Base-by-base conservation (phyloP, 2,797 vertebrate genomes). In the Salmo trutta region DNA sequence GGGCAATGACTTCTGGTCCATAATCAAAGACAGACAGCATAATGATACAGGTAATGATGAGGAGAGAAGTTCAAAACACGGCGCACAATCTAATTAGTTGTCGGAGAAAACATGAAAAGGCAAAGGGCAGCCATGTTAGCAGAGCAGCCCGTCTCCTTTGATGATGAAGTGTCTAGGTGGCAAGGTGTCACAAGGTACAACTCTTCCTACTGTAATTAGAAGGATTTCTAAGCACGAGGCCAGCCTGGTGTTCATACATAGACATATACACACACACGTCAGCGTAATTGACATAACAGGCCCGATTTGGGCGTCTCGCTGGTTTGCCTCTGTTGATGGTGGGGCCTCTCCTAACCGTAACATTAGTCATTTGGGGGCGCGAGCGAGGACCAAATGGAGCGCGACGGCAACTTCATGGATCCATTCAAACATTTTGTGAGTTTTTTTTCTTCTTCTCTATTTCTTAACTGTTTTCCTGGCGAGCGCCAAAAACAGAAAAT, bases 281-380 rank as follows among this genome's bases (percentile, higher is more conserved):
- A 66, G 65, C 41, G 70, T 88, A 89, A 90, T 82, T 84, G 85
- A 88, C 82, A 83, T 84, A 87, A 81, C 86, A 86, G 89, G 82
- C 53, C 81, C 74, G 71, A 82, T 47, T 33, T 75, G 74, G 77
- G 79, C 16, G 77, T 76, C 77, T 84, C 79, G 81, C 33, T 64
- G 74, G 65, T 78, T 70, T 80, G 84, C 12, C 53, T 24, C 5
- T 90, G 85, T 92, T 92, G 90, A 89, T 84, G 69, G 82, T 91
- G 91, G 89, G 88, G 76, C 83, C 74, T 73, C 71, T 72, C 79
- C 70, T 31, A 76, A 75, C 75, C 27, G 27, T 83, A 29, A 53
- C 81, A 78, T 86, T 82, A 88, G 78, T 91, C 86, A 88, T 83
- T 77, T 73, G 56, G 87, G 87, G 78, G 77, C 19, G 51, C 53